phyloP scores from a whole-genome alignment of 2,888 invertebrate genomes.

The Ptilodon capucinus region DNA sequence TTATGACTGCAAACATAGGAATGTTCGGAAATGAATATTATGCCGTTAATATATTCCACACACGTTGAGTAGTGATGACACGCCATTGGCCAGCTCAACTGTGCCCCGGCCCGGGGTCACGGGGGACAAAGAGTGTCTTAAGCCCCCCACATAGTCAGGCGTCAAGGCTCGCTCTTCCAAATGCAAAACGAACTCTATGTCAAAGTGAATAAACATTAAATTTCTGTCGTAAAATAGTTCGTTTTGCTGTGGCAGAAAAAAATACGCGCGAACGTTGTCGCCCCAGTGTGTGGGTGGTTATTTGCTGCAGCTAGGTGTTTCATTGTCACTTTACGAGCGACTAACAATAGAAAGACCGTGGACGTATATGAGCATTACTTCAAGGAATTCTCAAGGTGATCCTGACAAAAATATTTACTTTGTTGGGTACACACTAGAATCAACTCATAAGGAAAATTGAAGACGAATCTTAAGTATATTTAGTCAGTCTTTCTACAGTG shows the following conservation, averaged over 20 bases:
- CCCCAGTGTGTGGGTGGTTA: too few species aligned
- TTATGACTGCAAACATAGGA: conserved; percentile 24
- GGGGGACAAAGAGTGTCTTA: conserved; percentile 34
- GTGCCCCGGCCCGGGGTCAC: conserved; percentile 32
- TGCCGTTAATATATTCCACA: conserved; percentile 44
- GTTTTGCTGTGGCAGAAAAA: too few species aligned
- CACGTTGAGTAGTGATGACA: conserved; percentile 36
- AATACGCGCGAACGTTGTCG: too few species aligned
- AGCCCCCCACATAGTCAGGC: too few species aligned
- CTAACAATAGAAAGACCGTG: neutral
- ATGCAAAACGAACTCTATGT: too few species aligned
- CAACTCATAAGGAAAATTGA: neutral
- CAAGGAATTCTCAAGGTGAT: neutral
- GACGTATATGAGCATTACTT: neutral
- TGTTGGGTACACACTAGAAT: neutral
- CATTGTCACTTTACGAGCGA: neutral
- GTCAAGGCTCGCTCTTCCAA: too few species aligned
- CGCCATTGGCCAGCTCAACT: conserved; percentile 31
- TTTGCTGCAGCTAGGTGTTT: neutral
- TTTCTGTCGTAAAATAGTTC: too few species aligned
- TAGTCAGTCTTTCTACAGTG: too few species aligned
- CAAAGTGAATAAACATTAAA: too few species aligned
- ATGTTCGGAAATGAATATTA: conserved; percentile 32
- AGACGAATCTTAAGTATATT: too few species aligned
- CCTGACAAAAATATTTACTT: neutral